Percentiles rank a stretch among this genome's conserved stretches.
Evolutionary conservation across 1,140 invertebrate species (phyloP).

Genomic region (Zaprionus camerounensis): DNA sequence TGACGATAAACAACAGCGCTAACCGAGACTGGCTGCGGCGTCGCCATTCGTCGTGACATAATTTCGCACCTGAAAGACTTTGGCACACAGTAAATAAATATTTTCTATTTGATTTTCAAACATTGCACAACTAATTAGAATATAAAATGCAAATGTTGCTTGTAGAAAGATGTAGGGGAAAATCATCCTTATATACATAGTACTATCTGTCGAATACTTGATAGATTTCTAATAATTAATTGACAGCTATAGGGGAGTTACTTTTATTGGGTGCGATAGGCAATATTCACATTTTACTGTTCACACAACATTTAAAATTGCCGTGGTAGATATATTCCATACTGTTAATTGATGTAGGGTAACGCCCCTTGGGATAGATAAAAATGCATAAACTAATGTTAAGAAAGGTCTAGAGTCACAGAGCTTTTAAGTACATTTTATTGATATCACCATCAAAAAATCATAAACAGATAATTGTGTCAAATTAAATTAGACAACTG

Average conservation of each 20-base stretch:
- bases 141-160: constrained; percentile 7
- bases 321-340: neutral
- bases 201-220: neutral
- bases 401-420: neutral
- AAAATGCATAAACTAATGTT: neutral
- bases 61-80: constrained; percentile 62
- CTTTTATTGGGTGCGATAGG: neutral
- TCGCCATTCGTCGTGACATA: constrained; percentile 57
- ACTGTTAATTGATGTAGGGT: neutral
- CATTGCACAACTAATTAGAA: constrained; percentile 22
- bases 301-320: neutral
- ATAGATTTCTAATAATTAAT: neutral
- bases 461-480: neutral
- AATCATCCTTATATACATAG: neutral
- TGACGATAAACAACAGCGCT: constrained; percentile 49
- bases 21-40: constrained; percentile 13
- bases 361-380: neutral
- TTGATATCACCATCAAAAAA: too few species aligned
- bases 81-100: constrained; percentile 1
- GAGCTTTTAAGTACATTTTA: too few species aligned
- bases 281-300: neutral
- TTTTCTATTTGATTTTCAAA: constrained; percentile 23
- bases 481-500: neutral
- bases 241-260: neutral
- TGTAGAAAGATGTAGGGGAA: neutral